phyloP scores from a whole-genome alignment of 1,140 invertebrate genomes.

The Temnothorax longispinosus region DNA sequence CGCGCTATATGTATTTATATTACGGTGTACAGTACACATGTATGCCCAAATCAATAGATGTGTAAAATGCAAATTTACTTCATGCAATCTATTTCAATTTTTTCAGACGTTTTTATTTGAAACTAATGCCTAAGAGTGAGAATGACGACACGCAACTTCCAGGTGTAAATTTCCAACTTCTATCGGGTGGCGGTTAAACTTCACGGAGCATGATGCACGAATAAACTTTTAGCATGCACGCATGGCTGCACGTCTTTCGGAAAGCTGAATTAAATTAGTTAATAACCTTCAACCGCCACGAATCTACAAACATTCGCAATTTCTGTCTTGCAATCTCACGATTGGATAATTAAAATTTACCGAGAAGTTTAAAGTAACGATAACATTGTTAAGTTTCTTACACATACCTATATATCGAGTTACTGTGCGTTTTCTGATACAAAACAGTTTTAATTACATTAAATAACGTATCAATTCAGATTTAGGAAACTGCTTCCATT shows the following conservation, averaged over 20 bases:
- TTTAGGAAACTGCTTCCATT: background rate
- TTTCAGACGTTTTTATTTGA: background rate
- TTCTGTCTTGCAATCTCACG: conserved; percentile 7
- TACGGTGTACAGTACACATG: background rate
- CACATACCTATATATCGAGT: background rate
- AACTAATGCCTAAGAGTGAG: conserved; percentile 3
- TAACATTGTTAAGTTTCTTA: background rate
- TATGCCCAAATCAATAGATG: background rate
- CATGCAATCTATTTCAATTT: background rate
- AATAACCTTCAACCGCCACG: conserved; percentile 28
- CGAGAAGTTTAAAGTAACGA: background rate
- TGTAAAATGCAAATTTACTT: background rate
- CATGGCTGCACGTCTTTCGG: conserved; percentile 15
- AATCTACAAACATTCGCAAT: conserved; percentile 38
- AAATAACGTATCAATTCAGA: background rate
- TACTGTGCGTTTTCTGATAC: background rate
- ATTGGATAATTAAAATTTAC: conserved; percentile 21
- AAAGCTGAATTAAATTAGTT: conserved; percentile 28
- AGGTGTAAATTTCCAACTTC: conserved; percentile 40
- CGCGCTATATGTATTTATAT: background rate
- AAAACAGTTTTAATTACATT: background rate
- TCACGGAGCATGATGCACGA: background rate
- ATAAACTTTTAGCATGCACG: conserved; percentile 40
- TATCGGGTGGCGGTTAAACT: conserved; percentile 16
- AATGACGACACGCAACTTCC: conserved; percentile 24